These are phyloP conservation scores for Pomatorhinus ruficollis DNA, from an alignment of 2,113 vertebrate genomes.

Conservation along the genomic window DNA sequence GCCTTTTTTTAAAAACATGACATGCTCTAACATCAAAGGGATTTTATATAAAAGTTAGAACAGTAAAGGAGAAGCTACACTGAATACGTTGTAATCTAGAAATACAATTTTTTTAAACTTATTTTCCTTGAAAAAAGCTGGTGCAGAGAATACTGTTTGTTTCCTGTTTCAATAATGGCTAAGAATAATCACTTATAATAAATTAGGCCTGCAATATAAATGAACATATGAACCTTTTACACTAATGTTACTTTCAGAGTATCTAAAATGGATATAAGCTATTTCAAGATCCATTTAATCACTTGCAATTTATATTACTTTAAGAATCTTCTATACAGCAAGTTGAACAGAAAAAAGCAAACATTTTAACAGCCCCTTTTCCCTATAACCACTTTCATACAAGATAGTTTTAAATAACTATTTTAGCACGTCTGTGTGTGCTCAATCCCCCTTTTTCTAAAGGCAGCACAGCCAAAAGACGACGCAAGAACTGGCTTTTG, in stretches of 20 bases:
- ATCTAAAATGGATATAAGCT: constrained; percentile 50
- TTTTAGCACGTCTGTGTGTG: fast-evolving
- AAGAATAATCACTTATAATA: constrained; percentile 58
- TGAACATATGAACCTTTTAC: neutral
- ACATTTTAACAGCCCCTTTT: constrained; percentile 21
- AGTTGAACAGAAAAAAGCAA: constrained; percentile 42
- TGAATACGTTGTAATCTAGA: neutral
- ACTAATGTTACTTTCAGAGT: constrained; percentile 30
- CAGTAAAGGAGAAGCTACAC: neutral
- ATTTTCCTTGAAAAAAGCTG: constrained; percentile 19
- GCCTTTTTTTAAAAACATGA: neutral
- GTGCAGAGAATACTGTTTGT: constrained; percentile 14
- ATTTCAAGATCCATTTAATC: constrained; percentile 25
- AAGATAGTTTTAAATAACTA: neutral
- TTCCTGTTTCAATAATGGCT: constrained; percentile 50
- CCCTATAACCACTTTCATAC: neutral
- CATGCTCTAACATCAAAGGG: neutral
- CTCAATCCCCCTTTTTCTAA: neutral
- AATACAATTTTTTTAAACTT: neutral
- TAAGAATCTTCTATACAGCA: constrained; percentile 56
- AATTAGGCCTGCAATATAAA: constrained; percentile 63
- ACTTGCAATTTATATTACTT: constrained; percentile 60
- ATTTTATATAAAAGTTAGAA: neutral
- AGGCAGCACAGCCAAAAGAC: constrained; percentile 8
- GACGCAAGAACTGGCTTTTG: neutral